These are phyloP conservation scores for Xanthorhoe designata DNA, from an alignment of 2,888 invertebrate genomes.

Conservation along the genomic window DNA sequence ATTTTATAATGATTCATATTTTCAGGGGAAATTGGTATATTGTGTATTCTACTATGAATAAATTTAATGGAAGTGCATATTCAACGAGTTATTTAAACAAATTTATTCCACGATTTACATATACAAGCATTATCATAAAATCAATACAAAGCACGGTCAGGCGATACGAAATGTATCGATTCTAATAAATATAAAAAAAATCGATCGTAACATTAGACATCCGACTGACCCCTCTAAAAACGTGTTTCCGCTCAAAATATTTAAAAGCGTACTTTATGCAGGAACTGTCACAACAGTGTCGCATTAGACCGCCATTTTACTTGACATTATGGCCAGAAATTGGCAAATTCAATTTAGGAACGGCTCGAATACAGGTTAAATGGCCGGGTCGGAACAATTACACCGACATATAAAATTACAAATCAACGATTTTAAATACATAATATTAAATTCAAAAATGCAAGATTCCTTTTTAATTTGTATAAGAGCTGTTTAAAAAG, in stretches of 20 bases:
- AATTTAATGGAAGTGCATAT: constrained; percentile 3
- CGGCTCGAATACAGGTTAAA: constrained; percentile 41
- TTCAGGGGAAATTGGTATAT: no score
- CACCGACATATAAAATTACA: constrained; percentile 38
- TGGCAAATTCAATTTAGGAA: constrained; percentile 47
- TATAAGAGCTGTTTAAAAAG: constrained; percentile 24
- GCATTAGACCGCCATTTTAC: constrained; percentile 38
- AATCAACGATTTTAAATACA: constrained; percentile 34
- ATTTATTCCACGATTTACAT: constrained; percentile 29
- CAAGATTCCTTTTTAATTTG: constrained; percentile 37
- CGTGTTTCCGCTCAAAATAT: constrained; percentile 44
- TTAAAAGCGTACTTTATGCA: constrained; percentile 40
- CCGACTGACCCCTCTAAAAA: constrained; percentile 36
- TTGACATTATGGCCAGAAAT: constrained; percentile 38
- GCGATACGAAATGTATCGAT: constrained; percentile 26
- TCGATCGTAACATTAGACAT: constrained; percentile 12
- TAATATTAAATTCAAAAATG: constrained; percentile 25
- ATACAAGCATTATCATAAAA: constrained; percentile 32
- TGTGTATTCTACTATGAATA: no score
- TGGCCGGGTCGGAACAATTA: constrained; percentile 42
- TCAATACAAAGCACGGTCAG: constrained; percentile 27
- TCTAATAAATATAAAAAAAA: constrained; percentile 21
- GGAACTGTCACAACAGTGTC: constrained; percentile 39
- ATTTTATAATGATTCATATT: no score
- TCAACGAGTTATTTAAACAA: constrained; percentile 9